phyloP scores from a whole-genome alignment of 2,888 invertebrate genomes.

The Brachynemurus nebulosus region DNA sequence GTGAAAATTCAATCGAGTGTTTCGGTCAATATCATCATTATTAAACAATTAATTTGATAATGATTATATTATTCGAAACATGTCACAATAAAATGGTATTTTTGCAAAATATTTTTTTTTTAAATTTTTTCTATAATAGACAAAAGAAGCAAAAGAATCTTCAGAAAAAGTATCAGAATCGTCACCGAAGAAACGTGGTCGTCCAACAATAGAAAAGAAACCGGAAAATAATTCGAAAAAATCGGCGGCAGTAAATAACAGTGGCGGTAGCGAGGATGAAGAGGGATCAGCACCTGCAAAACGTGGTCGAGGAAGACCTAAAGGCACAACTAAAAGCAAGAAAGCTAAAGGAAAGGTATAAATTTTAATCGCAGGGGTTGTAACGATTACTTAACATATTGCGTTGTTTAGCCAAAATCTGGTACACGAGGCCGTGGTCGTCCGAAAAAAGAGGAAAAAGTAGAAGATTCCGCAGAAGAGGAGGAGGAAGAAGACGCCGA shows the following conservation, averaged over 20 bases:
- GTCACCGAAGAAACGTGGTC: constrained; percentile 9
- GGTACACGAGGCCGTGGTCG: constrained; percentile 19
- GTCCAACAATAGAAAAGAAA: constrained; percentile 6
- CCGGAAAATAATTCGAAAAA: neutral
- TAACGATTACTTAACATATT: neutral
- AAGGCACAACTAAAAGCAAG: constrained; percentile 38
- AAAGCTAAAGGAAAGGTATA: constrained; percentile 31
- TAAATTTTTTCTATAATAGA: neutral
- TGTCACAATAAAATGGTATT: neutral
- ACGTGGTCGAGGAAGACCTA: constrained; percentile 40
- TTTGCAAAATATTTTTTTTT: neutral
- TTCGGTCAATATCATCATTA: neutral
- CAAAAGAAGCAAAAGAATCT: neutral
- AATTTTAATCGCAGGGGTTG: neutral
- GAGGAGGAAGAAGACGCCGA: constrained; percentile 31
- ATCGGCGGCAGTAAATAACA: constrained; percentile 4
- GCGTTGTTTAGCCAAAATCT: constrained; percentile 18
- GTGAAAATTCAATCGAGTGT: neutral
- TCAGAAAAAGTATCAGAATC: neutral
- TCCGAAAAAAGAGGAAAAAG: constrained; percentile 34
- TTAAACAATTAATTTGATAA: too few species aligned
- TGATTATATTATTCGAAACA: too few species aligned
- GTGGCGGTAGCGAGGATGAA: constrained; percentile 25
- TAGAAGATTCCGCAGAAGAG: constrained; percentile 28
- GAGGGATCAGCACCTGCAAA: constrained; percentile 32